These are phyloP conservation scores for Watersipora subatra DNA, from an alignment of 1,140 invertebrate species.

Conservation along the genomic window DNA sequence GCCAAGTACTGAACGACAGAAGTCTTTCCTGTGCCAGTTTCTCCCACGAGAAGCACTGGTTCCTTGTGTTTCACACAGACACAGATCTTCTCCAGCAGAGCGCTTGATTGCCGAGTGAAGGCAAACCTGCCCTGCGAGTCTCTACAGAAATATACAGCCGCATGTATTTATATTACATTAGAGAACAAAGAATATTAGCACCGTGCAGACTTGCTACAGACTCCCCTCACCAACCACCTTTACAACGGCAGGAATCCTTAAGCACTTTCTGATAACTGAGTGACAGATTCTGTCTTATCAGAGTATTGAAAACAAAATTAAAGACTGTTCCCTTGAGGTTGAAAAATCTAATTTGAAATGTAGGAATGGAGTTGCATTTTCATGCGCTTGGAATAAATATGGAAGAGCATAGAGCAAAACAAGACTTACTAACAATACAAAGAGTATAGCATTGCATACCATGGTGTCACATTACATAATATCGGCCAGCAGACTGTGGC, in stretches of 20 bases:
- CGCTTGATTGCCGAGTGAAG: conserved; percentile 48
- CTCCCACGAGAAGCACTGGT: conserved; percentile 86
- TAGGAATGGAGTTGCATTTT: too few species aligned
- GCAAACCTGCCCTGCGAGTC: conserved; percentile 22
- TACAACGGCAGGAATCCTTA: not conserved
- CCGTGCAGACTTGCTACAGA: not conserved
- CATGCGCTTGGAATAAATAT: too few species aligned
- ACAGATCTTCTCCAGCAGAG: conserved; percentile 71
- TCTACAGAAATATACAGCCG: not conserved
- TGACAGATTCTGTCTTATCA: too few species aligned
- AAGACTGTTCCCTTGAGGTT: too few species aligned
- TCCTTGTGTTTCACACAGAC: conserved; percentile 68
- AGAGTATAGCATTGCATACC: too few species aligned
- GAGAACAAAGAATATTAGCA: conserved; percentile 5
- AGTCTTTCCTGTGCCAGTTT: conserved; percentile 97
- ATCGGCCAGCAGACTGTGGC: too few species aligned
- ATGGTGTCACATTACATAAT: too few species aligned
- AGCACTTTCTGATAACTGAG: not conserved
- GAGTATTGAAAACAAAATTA: too few species aligned
- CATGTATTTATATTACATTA: not conserved
- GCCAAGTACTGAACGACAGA: conserved; percentile 87
- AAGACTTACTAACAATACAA: too few species aligned
- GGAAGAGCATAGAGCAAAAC: too few species aligned
- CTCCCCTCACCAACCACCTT: not conserved
- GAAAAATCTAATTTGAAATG: too few species aligned